phyloP scores from a whole-genome alignment of 2,113 vertebrate species.

The Neotoma lepida region DNA sequence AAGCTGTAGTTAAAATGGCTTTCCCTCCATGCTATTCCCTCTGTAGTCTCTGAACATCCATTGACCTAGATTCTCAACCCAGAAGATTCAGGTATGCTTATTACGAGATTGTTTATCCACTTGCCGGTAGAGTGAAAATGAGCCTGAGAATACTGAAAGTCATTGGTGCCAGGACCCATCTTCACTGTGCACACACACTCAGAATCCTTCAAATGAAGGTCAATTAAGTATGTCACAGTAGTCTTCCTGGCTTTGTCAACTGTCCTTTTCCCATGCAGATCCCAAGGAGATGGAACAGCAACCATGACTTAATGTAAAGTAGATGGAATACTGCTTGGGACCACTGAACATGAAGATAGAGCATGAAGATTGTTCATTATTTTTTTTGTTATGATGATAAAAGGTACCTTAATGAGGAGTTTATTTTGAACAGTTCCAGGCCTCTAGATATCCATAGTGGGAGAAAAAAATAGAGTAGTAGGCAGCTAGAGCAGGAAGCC shows the following conservation, averaged over 20 bases:
- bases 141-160: fast-evolving
- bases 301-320: neutral
- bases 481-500: neutral
- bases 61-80: neutral
- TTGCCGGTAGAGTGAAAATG: neutral
- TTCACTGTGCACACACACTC: neutral
- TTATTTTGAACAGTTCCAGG: neutral
- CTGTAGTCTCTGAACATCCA: no score
- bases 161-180: fast-evolving
- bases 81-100: neutral
- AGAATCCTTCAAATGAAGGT: neutral
- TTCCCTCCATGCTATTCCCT: no score
- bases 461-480: no score
- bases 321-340: no score
- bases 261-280: fast-evolving
- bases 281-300: neutral
- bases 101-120: no score
- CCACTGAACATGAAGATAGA: neutral
- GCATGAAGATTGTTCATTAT: neutral
- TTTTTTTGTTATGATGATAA: neutral
- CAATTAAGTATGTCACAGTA: neutral
- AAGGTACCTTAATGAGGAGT: neutral
- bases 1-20: fast-evolving
- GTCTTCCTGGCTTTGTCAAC: neutral
- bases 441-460: neutral